These are phyloP conservation scores for Ligdia adustata DNA, from an alignment of 2,888 invertebrate species.

Conservation along the genomic window DNA sequence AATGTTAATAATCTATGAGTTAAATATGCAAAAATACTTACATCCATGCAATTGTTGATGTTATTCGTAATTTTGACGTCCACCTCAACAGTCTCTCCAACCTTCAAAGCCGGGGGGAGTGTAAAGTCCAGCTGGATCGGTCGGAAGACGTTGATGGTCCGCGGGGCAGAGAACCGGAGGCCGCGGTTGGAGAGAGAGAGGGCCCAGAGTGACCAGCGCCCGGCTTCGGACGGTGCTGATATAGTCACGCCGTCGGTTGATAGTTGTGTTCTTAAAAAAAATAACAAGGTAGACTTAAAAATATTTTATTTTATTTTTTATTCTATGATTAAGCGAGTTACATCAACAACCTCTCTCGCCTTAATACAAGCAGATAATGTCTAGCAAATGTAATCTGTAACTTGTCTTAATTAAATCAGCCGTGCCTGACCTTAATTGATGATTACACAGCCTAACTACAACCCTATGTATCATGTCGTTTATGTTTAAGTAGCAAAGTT, in stretches of 20 bases:
- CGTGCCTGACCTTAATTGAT: conserved; percentile 2
- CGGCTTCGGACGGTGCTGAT: conserved; percentile 85
- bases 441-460: conserved; percentile 2
- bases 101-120: conserved; percentile 84
- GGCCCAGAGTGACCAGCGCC: conserved; percentile 87
- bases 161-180: conserved; percentile 82
- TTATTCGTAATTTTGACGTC: conserved; percentile 88
- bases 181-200: conserved; percentile 81
- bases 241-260: conserved; percentile 85
- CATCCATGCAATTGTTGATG: conserved; percentile 88
- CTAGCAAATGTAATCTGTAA: too few species aligned
- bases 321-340: too few species aligned
- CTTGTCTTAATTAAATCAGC: conserved; percentile 9
- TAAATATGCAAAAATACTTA: conserved; percentile 67
- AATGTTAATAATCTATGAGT: too few species aligned
- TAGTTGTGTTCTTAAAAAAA: conserved; percentile 75
- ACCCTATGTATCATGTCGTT: neutral
- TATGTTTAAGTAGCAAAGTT: conserved; percentile 14
- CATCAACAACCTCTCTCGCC: too few species aligned
- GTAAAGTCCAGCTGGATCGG: conserved; percentile 86
- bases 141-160: conserved; percentile 85
- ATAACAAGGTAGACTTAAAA: neutral
- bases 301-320: too few species aligned
- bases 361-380: too few species aligned
- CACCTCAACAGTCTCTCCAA: conserved; percentile 87